Base-by-base conservation (phyloP, 2,888 invertebrate species). In the Diarsia brunnea region DNA sequence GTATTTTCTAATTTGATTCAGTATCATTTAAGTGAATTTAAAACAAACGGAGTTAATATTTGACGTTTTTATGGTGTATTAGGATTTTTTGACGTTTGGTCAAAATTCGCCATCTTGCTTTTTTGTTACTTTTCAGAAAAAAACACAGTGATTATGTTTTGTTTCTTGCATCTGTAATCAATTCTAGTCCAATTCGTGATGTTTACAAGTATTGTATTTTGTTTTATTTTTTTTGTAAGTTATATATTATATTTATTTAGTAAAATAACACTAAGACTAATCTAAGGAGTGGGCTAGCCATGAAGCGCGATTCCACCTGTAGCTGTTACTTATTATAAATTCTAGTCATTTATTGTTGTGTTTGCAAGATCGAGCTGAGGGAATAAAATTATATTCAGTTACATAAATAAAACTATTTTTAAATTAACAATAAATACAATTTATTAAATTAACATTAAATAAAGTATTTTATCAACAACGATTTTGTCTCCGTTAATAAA, bases 351-450 rank as follows among this genome's bases (percentile, higher is more conserved):
- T 27, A 55, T 27, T 58, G n/a, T n/a, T 5, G 0, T 12, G 11
- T 53, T 12, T n/a, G 12, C n/a, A 12, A 10, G 8, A 58, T 27
- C 16, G 16, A 3, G 27, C 8, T 16, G 3, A 16, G 27, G 8
- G 7, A 24, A 0, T 55, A 55, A 5, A 55, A 14, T 24, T 24
- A 24, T 24, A 58, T 10, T 31, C 3, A 31, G 27, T 19, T 27
- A 10, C 27, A 19, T 14, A 24, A 82, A 82, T 78, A 76, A 85
- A 82, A 81, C 65, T 73, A 19, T 69, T 38, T 74, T 73, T 75
- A 86, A 92, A 91, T 90, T 86, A 94, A 93, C 91, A 96, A 96
- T 96, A 96, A 96, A 96, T 95, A 96, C 91, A 94, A 86, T 95
- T 95, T 94, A 95, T 94, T 93, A 89, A 86, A 73, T 85, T 91